Conservation (phyloP, 53 echinoderm and acorn worm genomes). For the Paracentrotus lividus region DNA sequence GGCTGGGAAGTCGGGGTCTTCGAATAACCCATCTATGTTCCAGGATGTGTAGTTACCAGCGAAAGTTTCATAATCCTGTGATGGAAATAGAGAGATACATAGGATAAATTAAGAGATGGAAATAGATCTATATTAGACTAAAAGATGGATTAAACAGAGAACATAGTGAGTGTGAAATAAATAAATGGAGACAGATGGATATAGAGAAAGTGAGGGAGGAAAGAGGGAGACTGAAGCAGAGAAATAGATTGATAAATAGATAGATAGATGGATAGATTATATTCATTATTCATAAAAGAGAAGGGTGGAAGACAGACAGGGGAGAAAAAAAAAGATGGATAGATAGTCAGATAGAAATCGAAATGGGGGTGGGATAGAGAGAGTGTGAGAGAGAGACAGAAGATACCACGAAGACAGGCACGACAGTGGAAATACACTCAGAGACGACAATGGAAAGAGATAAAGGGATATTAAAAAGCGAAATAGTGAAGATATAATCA, state of each 20-base stretch:
- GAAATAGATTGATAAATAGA: neutral
- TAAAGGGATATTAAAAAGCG: no score
- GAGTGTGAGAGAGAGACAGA: no score
- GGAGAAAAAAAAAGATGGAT: no score
- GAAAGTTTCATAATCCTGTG: constrained; percentile 31
- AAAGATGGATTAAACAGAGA: neutral
- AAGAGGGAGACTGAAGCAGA: no score
- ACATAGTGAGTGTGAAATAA: neutral
- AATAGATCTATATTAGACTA: neutral
- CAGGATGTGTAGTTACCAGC: neutral
- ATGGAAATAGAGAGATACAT: neutral
- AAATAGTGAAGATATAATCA: no score
- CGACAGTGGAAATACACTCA: no score
- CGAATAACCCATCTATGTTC: constrained; percentile 64
- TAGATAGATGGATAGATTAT: neutral
- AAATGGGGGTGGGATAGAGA: no score
- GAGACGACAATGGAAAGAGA: no score
- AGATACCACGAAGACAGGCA: no score
- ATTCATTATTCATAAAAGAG: no score
- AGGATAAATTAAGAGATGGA: neutral
- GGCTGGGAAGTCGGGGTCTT: constrained; percentile 81
- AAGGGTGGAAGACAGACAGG: no score
- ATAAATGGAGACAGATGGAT: neutral
- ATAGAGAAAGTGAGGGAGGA: neutral
- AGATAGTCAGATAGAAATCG: no score